Conservation (phyloP, 2,797 vertebrate genomes). For the Myotis findleyi region DNA sequence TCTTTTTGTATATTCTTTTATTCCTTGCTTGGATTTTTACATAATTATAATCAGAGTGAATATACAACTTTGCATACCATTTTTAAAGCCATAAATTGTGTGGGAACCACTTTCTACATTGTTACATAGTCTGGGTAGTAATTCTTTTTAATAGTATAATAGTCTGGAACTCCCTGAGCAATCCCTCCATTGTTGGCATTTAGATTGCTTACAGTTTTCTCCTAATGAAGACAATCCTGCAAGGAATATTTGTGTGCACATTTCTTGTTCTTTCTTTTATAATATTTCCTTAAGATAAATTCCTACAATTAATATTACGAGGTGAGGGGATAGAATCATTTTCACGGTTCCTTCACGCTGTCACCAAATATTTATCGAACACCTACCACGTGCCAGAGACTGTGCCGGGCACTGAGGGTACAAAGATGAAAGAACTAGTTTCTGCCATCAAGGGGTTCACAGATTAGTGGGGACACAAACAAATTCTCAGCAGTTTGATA, state of each 20-base stretch:
- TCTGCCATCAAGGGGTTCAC: not conserved
- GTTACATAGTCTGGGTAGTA: not conserved
- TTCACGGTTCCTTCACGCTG: not conserved
- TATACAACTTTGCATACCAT: not conserved
- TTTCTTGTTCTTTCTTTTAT: conserved; percentile 1
- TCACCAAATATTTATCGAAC: conserved; percentile 38
- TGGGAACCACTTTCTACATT: not conserved
- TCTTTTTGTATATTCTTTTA: not conserved
- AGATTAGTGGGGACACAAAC: not conserved
- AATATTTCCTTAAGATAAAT: conserved; percentile 44
- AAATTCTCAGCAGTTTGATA: not conserved
- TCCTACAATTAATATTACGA: not conserved
- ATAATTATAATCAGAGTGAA: conserved; percentile 54
- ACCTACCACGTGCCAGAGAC: not conserved
- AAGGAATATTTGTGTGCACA: not conserved
- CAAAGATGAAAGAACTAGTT: not conserved
- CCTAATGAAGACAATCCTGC: not conserved
- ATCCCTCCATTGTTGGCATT: not conserved
- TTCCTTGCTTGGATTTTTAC: not conserved
- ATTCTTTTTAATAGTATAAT: not conserved
- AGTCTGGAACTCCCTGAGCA: not conserved
- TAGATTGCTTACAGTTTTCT: conserved; percentile 51
- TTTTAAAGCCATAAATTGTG: not conserved
- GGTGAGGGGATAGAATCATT: not conserved
- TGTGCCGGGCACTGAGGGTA: not conserved